Percentiles rank a stretch among this genome's conserved stretches.
Evolutionary conservation across 2,888 invertebrate genomes (phyloP).

Genomic region (Nemotelus nigrinus): DNA sequence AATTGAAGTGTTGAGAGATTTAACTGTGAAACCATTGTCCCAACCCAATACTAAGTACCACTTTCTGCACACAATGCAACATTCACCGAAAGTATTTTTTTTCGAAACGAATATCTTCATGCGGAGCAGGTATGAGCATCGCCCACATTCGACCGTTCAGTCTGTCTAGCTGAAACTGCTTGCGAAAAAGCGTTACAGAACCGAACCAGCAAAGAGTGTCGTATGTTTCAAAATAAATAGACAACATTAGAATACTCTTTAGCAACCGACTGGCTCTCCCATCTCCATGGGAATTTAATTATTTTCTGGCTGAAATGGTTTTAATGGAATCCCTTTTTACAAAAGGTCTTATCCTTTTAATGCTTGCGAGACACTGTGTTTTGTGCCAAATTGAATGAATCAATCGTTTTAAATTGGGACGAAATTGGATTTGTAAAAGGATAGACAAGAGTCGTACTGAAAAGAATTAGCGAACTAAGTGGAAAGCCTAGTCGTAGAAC

Average conservation of each 20-base stretch:
- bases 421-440: constrained; percentile 18
- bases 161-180: too few relatives aligned
- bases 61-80: too few relatives aligned
- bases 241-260: constrained; percentile 12
- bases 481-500: not conserved
- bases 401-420: constrained; percentile 26
- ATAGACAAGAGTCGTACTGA: not conserved
- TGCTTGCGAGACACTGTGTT: constrained; percentile 31
- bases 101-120: too few relatives aligned
- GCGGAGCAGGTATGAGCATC: too few relatives aligned
- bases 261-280: not conserved
- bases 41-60: too few relatives aligned
- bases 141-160: too few relatives aligned
- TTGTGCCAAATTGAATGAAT: constrained; percentile 35
- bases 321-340: constrained; percentile 29
- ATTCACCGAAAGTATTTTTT: too few relatives aligned
- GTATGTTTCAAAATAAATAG: not conserved
- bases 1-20: too few relatives aligned
- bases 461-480: constrained; percentile 5
- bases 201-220: too few relatives aligned
- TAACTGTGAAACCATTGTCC: too few relatives aligned
- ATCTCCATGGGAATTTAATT: constrained; percentile 32
- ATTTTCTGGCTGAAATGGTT: constrained; percentile 41
- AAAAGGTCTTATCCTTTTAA: constrained; percentile 36
- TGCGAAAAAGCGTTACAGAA: too few relatives aligned